phyloP scores from a whole-genome alignment of 1,140 invertebrate genomes.

The Maniola jurtina region DNA sequence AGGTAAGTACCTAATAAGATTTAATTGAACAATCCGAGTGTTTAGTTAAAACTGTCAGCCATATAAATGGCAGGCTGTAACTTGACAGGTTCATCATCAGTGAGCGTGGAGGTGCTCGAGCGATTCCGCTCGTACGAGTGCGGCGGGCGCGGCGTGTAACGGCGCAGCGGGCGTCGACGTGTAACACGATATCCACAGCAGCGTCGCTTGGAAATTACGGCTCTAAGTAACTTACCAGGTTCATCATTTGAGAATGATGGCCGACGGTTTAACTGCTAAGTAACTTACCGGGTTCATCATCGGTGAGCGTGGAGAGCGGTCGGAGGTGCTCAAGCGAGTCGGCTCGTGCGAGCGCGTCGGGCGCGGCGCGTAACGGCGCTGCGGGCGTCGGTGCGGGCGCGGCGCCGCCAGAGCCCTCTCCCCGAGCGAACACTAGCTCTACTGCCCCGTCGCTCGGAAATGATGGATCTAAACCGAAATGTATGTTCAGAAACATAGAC shows the following conservation, averaged over 20 bases:
- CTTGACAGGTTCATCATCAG: too few species aligned
- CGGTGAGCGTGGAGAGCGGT: constrained; percentile 61
- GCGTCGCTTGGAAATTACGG: not conserved
- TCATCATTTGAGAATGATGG: too few species aligned
- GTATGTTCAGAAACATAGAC: not conserved
- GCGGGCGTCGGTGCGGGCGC: constrained; percentile 85
- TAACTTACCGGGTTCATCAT: constrained; percentile 61
- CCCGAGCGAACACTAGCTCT: constrained; percentile 89
- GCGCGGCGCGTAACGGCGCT: constrained; percentile 82
- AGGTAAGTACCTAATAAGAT: too few species aligned
- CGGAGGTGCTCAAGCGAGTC: constrained; percentile 91
- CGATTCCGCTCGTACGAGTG: too few species aligned
- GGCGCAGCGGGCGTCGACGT: too few species aligned
- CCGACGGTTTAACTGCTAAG: too few species aligned
- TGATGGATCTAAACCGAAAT: constrained; percentile 67
- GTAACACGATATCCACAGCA: too few species aligned
- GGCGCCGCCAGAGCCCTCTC: constrained; percentile 80
- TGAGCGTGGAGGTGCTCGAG: too few species aligned
- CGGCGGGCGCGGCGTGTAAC: too few species aligned
- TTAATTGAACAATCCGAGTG: too few species aligned
- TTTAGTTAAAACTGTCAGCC: too few species aligned
- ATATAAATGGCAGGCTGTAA: too few species aligned
- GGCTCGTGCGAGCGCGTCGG: constrained; percentile 87
- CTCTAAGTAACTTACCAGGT: constrained; percentile 42
- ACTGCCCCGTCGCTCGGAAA: constrained; percentile 89